Evolutionary conservation across 1,140 invertebrate genomes (phyloP).

Genomic region (Prorops nasuta): DNA sequence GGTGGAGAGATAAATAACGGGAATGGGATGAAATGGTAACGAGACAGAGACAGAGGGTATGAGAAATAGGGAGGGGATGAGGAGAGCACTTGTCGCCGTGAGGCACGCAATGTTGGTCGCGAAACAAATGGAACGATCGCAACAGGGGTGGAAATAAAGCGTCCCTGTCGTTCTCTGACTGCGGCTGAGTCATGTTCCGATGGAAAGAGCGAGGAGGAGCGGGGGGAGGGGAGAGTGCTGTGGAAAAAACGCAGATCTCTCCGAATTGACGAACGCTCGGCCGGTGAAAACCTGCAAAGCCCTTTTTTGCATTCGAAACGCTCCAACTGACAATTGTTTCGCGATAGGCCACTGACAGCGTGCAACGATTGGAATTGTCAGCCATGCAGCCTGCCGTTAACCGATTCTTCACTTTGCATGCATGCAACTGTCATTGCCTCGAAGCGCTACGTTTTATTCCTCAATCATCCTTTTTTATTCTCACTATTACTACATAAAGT

Average conservation of each 20-base stretch:
- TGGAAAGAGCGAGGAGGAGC: slow-evolving; percentile 10
- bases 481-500: too few species aligned
- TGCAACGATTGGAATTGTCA: background rate
- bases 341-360: background rate
- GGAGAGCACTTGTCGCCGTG: slow-evolving; percentile 35
- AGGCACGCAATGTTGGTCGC: slow-evolving; percentile 37
- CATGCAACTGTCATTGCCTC: too few species aligned
- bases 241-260: slow-evolving; percentile 13
- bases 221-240: background rate
- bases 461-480: too few species aligned
- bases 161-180: slow-evolving; percentile 36
- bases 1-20: slow-evolving; percentile 15
- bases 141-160: slow-evolving; percentile 44
- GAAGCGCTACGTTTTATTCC: too few species aligned
- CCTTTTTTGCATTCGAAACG: slow-evolving; percentile 23
- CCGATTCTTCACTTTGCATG: too few species aligned
- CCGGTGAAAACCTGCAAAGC: slow-evolving; percentile 33
- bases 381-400: too few species aligned
- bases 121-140: slow-evolving; percentile 47
- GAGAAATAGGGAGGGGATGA: slow-evolving; percentile 30
- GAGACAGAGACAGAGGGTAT: slow-evolving; percentile 2
- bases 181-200: slow-evolving; percentile 25
- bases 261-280: slow-evolving; percentile 36
- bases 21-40: slow-evolving; percentile 1
- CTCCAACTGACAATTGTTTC: slow-evolving; percentile 1